phyloP scores from a whole-genome alignment of 1,140 invertebrate genomes.

The Cyrtorhinus lividipennis region DNA sequence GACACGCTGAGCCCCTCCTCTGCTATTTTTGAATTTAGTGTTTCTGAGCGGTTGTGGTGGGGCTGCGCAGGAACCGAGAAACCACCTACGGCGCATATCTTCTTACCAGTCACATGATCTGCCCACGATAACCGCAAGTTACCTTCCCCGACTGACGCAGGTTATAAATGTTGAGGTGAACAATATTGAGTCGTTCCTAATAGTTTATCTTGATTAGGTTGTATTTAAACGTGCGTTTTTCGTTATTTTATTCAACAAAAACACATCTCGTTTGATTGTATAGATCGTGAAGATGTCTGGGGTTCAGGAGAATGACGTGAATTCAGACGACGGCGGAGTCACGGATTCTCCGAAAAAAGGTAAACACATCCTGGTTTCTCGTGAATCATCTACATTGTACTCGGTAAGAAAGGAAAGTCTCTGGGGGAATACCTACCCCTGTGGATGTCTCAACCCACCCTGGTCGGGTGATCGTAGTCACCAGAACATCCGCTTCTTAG shows the following conservation, averaged over 20 bases:
- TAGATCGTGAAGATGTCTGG: too few relatives aligned
- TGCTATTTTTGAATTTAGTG: conserved; percentile 26
- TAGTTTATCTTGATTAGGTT: too few relatives aligned
- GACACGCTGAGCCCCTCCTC: conserved; percentile 3
- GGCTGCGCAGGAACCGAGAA: background rate
- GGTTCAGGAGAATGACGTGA: background rate
- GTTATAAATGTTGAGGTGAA: background rate
- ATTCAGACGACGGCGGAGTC: conserved; percentile 21
- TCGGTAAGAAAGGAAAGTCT: too few relatives aligned
- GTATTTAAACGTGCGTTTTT: too few relatives aligned
- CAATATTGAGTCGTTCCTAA: background rate
- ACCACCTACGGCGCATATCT: conserved; percentile 23
- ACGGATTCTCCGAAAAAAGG: conserved; percentile 27
- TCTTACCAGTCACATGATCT: conserved; percentile 16
- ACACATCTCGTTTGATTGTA: too few relatives aligned
- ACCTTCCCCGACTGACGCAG: background rate
- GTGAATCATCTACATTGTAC: too few relatives aligned
- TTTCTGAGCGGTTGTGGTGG: conserved; percentile 1
- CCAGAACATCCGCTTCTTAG: too few relatives aligned
- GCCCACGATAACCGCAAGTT: background rate
- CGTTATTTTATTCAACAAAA: too few relatives aligned
- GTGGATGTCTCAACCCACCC: too few relatives aligned
- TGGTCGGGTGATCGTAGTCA: too few relatives aligned
- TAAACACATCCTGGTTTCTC: conserved; percentile 6
- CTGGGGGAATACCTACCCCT: too few relatives aligned